Evolutionary conservation across 2,113 vertebrate genomes (phyloP), one percentile per base, ranked within the genome.

Genomic region (Carettochelys insculpta): DNA sequence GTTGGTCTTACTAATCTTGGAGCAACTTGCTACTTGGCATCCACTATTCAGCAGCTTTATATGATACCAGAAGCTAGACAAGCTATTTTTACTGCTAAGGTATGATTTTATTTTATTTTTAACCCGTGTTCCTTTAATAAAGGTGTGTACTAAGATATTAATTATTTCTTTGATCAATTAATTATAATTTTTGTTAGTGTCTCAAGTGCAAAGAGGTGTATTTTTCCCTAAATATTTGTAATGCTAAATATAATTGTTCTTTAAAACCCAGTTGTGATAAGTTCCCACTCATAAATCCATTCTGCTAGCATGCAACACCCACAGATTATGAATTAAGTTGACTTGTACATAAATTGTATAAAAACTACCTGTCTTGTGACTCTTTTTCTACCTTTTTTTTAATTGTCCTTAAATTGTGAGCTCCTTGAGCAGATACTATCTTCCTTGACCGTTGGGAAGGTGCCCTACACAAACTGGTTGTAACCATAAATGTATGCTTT

Each of bases 31-130:
- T 99, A 99, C 96, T 97, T 99, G 97, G 99, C 99, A 80, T 99
- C 99, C 82, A 99, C 99, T 85, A 99, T 99, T 97, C 99, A 99
- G 95, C 99, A 99, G 83, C 98, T 99, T 5, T 99, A 99, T 97
- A 99, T 99, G 99, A 99, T 99, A 95, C 99, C 99, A 0, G 99
- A 99, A 95, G 99, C 99, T 48, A 98, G 99, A 3, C 99, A 99
- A 94, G 99, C 99, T 12, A 98, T 99, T 89, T 99, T 99, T 96
- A 99, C 99, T 31, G 99, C 99, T 47, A 99, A 99, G 98, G 99
- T 99, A 93, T 19, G 87, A 34, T 56, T 34, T 43, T 11, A 12
- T 89, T 31, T 73, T 6, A 2, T 0, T n/a, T 88, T 89, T 14
- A 29, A 45, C 3, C 4, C 27, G 24, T 75, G 41, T 45, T 45